Evolutionary conservation across 2,888 invertebrate species (phyloP).

Genomic region (Acheta domesticus): DNA sequence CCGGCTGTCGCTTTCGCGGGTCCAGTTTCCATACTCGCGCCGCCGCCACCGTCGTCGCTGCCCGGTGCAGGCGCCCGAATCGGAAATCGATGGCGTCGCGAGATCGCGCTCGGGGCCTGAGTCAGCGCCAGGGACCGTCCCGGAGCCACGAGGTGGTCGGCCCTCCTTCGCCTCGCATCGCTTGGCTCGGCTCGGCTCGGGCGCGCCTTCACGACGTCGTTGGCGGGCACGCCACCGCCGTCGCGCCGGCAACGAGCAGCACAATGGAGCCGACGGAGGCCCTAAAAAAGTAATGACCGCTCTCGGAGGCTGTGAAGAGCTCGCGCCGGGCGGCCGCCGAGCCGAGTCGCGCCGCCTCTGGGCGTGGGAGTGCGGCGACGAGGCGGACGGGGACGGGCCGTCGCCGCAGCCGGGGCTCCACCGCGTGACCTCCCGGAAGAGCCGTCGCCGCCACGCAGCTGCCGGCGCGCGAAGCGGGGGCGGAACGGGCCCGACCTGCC

Average conservation of each 20-base stretch:
- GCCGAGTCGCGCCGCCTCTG: no score
- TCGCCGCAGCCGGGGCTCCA: background rate
- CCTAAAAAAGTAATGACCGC: no score
- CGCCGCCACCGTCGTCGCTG: background rate
- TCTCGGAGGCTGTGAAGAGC: background rate
- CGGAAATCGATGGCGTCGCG: background rate
- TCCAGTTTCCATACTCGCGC: background rate
- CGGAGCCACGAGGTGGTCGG: background rate
- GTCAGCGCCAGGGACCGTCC: background rate
- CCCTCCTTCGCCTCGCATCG: no score
- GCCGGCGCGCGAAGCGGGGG: no score
- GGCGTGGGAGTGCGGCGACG: background rate
- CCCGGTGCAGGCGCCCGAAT: background rate
- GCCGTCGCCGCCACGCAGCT: background rate
- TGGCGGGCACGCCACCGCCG: no score
- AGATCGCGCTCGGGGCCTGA: background rate
- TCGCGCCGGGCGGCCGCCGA: background rate
- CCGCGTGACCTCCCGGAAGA: background rate
- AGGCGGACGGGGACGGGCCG: background rate
- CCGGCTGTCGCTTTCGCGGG: background rate
- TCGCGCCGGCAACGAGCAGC: no score
- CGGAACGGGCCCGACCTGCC: no score
- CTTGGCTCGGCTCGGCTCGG: no score
- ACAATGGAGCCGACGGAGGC: no score
- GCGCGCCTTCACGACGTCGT: no score